These are phyloP conservation scores for Zaprionus davidi DNA, from an alignment of 1,140 invertebrate genomes.

Conservation along the genomic window DNA sequence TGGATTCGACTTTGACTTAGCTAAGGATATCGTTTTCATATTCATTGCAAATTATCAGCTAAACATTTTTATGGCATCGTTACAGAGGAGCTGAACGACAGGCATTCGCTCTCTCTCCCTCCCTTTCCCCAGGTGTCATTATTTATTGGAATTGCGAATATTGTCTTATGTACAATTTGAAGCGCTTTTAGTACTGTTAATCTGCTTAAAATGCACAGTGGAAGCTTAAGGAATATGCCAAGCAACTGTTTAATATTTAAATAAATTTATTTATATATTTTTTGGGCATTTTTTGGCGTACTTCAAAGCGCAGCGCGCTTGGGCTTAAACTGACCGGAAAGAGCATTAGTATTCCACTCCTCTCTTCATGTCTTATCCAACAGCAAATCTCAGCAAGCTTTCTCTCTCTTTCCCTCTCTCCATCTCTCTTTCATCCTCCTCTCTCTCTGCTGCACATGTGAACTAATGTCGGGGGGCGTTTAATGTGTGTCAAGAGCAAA, in stretches of 20 bases:
- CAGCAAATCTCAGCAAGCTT: neutral
- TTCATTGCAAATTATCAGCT: slow-evolving; percentile 74
- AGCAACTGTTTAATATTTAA: neutral
- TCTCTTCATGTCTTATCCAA: neutral
- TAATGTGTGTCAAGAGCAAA: slow-evolving; percentile 76
- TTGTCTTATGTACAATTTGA: neutral
- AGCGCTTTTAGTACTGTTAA: neutral
- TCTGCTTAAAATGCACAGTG: neutral
- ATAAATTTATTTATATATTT: neutral
- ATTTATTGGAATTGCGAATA: neutral
- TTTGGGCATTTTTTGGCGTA: neutral
- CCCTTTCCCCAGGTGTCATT: neutral
- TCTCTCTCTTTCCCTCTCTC: neutral
- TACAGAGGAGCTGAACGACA: neutral
- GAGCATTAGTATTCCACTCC: slow-evolving; percentile 1
- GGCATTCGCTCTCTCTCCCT: neutral
- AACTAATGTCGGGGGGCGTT: slow-evolving; percentile 20
- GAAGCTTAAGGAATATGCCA: neutral
- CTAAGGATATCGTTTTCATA: slow-evolving; percentile 54
- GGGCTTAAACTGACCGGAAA: neutral
- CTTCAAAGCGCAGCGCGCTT: neutral
- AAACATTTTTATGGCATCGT: slow-evolving; percentile 64
- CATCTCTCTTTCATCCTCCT: too few relatives aligned
- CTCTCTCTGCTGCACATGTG: slow-evolving; percentile 4
- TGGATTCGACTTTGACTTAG: slow-evolving; percentile 15